Percentiles rank a stretch among this genome's conserved stretches.
Evolutionary conservation across 2,888 invertebrate genomes (phyloP).

Genomic region (Zygaena filipendulae): DNA sequence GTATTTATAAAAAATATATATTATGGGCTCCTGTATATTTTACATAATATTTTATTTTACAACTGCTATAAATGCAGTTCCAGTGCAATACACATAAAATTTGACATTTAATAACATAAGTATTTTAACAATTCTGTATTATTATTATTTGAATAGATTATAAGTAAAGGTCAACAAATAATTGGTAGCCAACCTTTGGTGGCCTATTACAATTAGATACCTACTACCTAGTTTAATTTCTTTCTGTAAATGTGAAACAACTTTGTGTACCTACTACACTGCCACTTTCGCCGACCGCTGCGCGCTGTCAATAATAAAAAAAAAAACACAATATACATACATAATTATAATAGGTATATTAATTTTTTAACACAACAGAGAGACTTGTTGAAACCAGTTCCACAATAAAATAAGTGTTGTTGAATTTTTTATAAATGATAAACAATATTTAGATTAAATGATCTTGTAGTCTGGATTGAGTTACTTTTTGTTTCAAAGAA

Average conservation of each 20-base stretch:
- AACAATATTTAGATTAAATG: slow-evolving; percentile 60
- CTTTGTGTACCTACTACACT: slow-evolving; percentile 38
- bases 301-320: too few relatives aligned
- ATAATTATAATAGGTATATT: slow-evolving; percentile 26
- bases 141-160: slow-evolving; percentile 27
- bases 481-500: slow-evolving; percentile 62
- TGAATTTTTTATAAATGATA: slow-evolving; percentile 66
- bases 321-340: too few relatives aligned
- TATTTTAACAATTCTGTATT: slow-evolving; percentile 26
- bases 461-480: slow-evolving; percentile 69
- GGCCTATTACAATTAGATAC: slow-evolving; percentile 47
- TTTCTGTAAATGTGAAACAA: too few relatives aligned
- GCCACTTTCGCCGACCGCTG: slow-evolving; percentile 65
- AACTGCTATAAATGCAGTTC: slow-evolving; percentile 46
- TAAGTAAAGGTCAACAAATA: slow-evolving; percentile 37
- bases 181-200: slow-evolving; percentile 64
- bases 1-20: too few relatives aligned
- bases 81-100: slow-evolving; percentile 58
- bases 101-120: slow-evolving; percentile 41
- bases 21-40: too few relatives aligned
- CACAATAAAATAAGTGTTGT: slow-evolving; percentile 65
- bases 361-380: slow-evolving; percentile 59
- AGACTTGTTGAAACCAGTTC: slow-evolving; percentile 64
- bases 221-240: too few relatives aligned
- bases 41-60: too few relatives aligned